A percentile compares a stretch with the other conserved stretches of the same genome.
These are phyloP conservation scores for Falco rusticolus DNA, from an alignment of 2,797 vertebrate species.

Conservation along the genomic window DNA sequence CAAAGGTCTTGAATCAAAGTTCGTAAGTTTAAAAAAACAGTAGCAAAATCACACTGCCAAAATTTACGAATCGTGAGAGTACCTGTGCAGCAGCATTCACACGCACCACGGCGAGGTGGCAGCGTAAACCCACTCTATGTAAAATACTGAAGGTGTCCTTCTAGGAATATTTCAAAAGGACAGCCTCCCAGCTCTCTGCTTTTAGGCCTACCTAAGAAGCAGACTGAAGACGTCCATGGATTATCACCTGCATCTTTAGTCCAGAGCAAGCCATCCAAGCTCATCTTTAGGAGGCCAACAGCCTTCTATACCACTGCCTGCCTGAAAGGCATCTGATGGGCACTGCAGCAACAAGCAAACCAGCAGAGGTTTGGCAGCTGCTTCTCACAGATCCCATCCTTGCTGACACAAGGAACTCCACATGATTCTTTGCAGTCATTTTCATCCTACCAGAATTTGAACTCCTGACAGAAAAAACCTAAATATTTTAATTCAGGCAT, in stretches of 20 bases:
- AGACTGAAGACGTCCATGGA: neutral
- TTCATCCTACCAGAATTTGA: neutral
- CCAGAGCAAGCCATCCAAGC: neutral
- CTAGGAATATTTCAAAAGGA: neutral
- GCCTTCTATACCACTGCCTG: neutral
- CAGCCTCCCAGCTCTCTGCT: neutral
- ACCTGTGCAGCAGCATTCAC: rapidly evolving
- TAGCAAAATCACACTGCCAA: neutral
- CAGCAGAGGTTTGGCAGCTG: neutral
- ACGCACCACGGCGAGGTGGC: neutral
- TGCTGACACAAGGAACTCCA: neutral
- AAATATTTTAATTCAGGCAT: neutral
- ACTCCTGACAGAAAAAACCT: neutral
- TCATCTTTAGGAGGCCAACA: neutral
- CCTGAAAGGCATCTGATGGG: neutral
- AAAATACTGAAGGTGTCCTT: neutral
- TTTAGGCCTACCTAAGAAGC: neutral
- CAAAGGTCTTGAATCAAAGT: slow-evolving; percentile 1
- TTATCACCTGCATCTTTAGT: neutral
- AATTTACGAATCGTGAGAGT: neutral
- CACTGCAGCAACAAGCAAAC: neutral
- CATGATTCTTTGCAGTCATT: rapidly evolving
- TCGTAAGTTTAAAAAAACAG: neutral
- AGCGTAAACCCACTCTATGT: neutral
- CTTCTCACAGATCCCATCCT: neutral